Evolutionary conservation across 2,888 invertebrate genomes (phyloP).

Genomic region (Drosophila colorata): DNA sequence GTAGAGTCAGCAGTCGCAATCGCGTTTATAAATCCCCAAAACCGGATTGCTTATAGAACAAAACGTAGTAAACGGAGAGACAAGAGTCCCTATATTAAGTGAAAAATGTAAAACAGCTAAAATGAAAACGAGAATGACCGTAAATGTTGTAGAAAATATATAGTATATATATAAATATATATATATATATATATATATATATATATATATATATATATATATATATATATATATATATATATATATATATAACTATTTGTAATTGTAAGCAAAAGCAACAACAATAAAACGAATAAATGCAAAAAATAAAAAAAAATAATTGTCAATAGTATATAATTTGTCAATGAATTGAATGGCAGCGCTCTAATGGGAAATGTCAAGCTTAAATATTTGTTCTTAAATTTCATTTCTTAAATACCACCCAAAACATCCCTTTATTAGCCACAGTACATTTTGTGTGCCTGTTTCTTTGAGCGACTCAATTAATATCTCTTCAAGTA

Average conservation of each 20-base stretch:
- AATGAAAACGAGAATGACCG: slow-evolving; percentile 62
- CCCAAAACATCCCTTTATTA: slow-evolving; percentile 31
- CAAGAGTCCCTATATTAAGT: slow-evolving; percentile 72
- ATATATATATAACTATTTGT: slow-evolving; percentile 75
- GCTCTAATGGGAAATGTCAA: not conserved
- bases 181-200: slow-evolving; percentile 62
- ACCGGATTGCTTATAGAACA: slow-evolving; percentile 74
- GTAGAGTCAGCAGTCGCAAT: slow-evolving; percentile 30
- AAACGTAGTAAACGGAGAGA: slow-evolving; percentile 64
- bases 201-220: slow-evolving; percentile 72
- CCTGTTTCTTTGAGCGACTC: slow-evolving; percentile 3
- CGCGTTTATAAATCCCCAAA: slow-evolving; percentile 54
- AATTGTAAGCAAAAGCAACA: slow-evolving; percentile 71
- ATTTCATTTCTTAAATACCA: slow-evolving; percentile 13
- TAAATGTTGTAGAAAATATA: slow-evolving; percentile 79
- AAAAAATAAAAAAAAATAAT: slow-evolving; percentile 60
- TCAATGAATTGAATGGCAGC: slow-evolving; percentile 13
- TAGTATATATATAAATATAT: slow-evolving; percentile 70
- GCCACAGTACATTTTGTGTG: slow-evolving; percentile 8
- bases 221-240: slow-evolving; percentile 66
- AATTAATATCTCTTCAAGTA: slow-evolving; percentile 1
- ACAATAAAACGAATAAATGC: slow-evolving; percentile 70
- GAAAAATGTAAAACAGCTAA: slow-evolving; percentile 68
- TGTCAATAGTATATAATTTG: not conserved
- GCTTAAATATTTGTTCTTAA: not conserved